Percentiles rank a stretch among this genome's conserved stretches.
Conservation (phyloP, 1,140 invertebrate species). For the Drosophila biarmipes region DNA sequence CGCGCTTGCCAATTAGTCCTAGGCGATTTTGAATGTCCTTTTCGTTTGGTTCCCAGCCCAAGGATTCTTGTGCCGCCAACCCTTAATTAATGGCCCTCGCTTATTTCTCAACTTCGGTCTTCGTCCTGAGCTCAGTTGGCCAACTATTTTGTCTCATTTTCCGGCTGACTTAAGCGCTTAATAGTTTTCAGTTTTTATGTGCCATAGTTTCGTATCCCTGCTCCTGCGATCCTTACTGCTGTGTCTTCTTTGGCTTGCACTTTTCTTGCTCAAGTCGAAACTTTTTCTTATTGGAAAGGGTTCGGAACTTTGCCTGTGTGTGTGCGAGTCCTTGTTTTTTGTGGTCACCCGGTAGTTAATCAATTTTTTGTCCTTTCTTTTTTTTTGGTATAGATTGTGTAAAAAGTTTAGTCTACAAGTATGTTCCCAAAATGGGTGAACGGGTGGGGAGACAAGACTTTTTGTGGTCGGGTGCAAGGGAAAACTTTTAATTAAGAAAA, state of each 20-base stretch:
- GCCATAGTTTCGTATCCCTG: constrained; percentile 26
- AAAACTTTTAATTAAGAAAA: constrained; percentile 84
- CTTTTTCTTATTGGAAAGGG: constrained; percentile 68
- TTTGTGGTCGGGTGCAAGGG: constrained; percentile 66
- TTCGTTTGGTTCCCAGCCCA: not conserved
- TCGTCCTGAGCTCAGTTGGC: constrained; percentile 36
- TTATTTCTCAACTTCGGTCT: constrained; percentile 29
- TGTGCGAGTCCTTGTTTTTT: constrained; percentile 41
- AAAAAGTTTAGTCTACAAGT: constrained; percentile 46
- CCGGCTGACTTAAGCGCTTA: constrained; percentile 83
- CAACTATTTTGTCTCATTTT: constrained; percentile 84
- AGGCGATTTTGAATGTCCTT: constrained; percentile 42
- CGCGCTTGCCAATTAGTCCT: constrained; percentile 68
- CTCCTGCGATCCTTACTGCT: constrained; percentile 5
- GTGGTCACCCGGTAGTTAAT: constrained; percentile 76
- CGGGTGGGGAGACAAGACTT: constrained; percentile 26
- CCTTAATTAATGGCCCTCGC: constrained; percentile 69
- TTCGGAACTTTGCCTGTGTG: constrained; percentile 52
- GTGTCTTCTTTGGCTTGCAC: constrained; percentile 42
- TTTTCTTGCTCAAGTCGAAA: constrained; percentile 78
- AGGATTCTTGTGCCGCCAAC: constrained; percentile 22
- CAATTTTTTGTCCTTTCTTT: constrained; percentile 67
- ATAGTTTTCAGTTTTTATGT: constrained; percentile 73
- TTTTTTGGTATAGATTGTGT: constrained; percentile 45
- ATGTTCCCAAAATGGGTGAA: constrained; percentile 14